Evolutionary conservation across 2,797 vertebrate genomes (phyloP).

Genomic region (Ptychadena robeensis): DNA sequence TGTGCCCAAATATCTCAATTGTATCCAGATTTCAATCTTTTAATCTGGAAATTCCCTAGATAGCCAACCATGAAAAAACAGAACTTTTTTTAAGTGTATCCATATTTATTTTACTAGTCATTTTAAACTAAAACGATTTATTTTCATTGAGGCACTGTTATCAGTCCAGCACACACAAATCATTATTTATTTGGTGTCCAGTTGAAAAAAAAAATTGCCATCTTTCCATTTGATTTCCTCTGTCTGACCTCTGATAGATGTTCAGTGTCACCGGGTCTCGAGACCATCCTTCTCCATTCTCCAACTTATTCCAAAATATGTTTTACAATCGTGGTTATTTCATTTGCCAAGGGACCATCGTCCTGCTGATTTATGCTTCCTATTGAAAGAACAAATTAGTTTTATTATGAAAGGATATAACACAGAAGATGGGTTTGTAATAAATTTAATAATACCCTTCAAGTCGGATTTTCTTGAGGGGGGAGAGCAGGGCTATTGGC

Average conservation of each 20-base stretch:
- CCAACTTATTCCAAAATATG: conserved; percentile 34
- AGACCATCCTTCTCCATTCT: conserved; percentile 35
- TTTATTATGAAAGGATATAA: conserved; percentile 60
- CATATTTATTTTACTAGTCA: too few species aligned
- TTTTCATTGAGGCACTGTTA: background rate
- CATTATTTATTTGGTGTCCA: background rate
- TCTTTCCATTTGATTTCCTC: background rate
- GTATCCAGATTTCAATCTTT: too few species aligned
- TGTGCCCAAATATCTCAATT: too few species aligned
- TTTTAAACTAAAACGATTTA: background rate
- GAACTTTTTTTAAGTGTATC: background rate
- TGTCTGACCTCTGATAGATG: conserved; percentile 12
- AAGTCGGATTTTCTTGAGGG: conserved; percentile 30
- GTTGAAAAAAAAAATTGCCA: background rate
- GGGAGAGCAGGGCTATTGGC: conserved; percentile 40
- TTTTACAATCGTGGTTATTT: conserved; percentile 48
- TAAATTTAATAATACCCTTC: conserved; percentile 51
- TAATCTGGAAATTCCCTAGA: too few species aligned
- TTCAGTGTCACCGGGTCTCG: conserved; percentile 10
- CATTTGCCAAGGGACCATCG: conserved; percentile 26
- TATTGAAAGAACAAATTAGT: conserved; percentile 54
- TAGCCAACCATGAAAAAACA: too few species aligned
- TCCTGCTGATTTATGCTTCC: conserved; percentile 50
- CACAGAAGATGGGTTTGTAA: conserved; percentile 45
- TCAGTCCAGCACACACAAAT: background rate